phyloP scores from a whole-genome alignment of 2,113 vertebrate genomes.

The Sylvilagus bachmani region DNA sequence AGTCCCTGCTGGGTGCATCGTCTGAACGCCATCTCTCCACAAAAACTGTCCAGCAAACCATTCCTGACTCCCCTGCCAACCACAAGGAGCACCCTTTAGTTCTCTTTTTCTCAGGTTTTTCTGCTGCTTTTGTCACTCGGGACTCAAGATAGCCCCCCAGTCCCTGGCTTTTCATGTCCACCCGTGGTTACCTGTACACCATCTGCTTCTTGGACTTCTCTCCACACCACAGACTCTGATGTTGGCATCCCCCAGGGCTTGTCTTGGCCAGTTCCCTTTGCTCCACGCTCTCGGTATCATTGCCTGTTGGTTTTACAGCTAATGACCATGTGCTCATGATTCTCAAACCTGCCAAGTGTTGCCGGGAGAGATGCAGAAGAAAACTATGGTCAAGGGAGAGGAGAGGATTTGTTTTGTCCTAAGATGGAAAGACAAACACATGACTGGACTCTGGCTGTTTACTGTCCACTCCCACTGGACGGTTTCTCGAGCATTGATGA shows the following conservation, averaged over 20 bases:
- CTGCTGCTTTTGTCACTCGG: not conserved
- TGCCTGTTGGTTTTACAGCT: not conserved
- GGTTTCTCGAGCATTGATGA: not conserved
- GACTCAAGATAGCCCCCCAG: not conserved
- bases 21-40: not conserved
- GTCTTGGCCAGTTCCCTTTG: not conserved
- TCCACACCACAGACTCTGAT: not conserved
- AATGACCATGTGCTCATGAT: slow-evolving; percentile 27
- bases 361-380: slow-evolving; percentile 39
- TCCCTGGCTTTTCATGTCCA: not conserved
- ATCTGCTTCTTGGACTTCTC: not conserved
- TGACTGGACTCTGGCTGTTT: not conserved
- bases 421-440: not conserved
- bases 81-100: not conserved
- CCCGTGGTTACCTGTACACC: not conserved
- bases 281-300: not conserved
- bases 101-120: not conserved
- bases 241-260: not conserved
- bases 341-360: not conserved
- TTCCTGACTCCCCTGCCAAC: accelerated
- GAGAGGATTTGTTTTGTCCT: slow-evolving; percentile 20
- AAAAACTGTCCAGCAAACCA: not conserved
- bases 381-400: not conserved
- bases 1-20: not conserved
- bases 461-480: not conserved